Base-by-base conservation (phyloP, 2,113 vertebrate species). In the Eulacestoma nigropectus region DNA sequence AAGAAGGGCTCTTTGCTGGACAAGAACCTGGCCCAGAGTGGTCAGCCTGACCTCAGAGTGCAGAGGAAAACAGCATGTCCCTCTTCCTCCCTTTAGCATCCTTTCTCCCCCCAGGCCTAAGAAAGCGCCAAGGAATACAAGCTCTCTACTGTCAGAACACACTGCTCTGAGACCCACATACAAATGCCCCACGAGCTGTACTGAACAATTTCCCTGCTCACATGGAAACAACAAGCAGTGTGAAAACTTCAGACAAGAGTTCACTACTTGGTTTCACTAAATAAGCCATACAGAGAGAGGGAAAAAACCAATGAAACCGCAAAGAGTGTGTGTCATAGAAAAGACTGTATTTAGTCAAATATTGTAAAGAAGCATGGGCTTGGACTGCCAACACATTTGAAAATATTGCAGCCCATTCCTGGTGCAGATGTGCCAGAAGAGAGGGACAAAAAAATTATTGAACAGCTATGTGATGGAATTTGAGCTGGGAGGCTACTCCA, bases 171-270 rank as follows among this genome's bases (percentile, higher is more conserved):
- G 46, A 67, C 6, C 16, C 21, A 56, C 35, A 56, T 7, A 50
- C 4, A 64, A 55, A 73, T 2, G 3, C 11, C 13, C 9, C 33
- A 42, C 0, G 0, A 81, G 53, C 7, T 84, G 55, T 9, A 37
- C 50, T 47, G 27, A 69, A 9, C 7, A 18, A 22, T 47, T 77
- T 81, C 25, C 13, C 16, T 60, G 23, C 55, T 95, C 25, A 65
- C 5, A 4, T 8, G 22, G n/a, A 57, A 84, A 55, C 3, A 83
- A 52, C 5, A 44, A 57, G 21, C 20, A 59, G 19, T 3, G 10
- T 59, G 21, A 67, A 83, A 85, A 90, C 7, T 77, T 77, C 50
- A 64, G 35, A 53, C 16, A 60, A 56, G 6, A 33, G 53, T 37
- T 60, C 53, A 68, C 6, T 18, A 18, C 13, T 84, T 83, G 22